Percentiles rank a stretch among this genome's conserved stretches.
Conservation (phyloP, 2,888 invertebrate genomes). For the Drosophila atroscutellata region DNA sequence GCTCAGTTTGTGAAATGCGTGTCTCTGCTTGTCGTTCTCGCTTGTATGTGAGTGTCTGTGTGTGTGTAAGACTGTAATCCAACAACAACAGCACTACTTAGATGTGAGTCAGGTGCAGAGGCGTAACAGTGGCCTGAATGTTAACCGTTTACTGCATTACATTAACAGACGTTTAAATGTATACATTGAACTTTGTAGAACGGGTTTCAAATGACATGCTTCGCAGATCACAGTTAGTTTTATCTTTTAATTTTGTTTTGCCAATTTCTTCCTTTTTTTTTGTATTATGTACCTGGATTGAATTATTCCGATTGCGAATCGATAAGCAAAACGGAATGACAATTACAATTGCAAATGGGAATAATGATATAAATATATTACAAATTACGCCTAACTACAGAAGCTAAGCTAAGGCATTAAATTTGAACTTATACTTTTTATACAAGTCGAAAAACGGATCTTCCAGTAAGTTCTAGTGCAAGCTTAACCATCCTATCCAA, state of each 20-base stretch:
- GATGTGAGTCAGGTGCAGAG: slow-evolving; percentile 3
- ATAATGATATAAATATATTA: background rate
- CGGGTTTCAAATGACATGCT: background rate
- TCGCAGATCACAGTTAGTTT: background rate
- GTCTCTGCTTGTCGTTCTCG: background rate
- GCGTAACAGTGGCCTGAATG: slow-evolving; percentile 25
- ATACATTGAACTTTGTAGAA: background rate
- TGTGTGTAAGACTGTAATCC: slow-evolving; percentile 35
- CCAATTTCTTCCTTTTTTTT: background rate
- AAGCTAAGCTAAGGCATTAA: background rate
- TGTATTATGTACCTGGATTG: background rate
- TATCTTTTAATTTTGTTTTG: background rate
- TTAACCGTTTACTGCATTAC: background rate
- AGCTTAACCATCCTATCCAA: background rate
- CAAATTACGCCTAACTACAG: background rate
- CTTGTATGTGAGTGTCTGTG: slow-evolving; percentile 2
- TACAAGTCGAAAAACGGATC: background rate
- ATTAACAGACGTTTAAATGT: slow-evolving; percentile 9
- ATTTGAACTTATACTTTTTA: background rate
- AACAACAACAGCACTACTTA: slow-evolving; percentile 18
- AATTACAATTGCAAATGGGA: background rate
- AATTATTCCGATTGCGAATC: background rate
- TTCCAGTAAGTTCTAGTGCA: background rate
- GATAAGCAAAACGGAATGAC: background rate
- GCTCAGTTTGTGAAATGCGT: slow-evolving; percentile 18